Evolutionary conservation across 2,113 vertebrate genomes (phyloP).

Genomic region (Sinocyclocheilus maitianheensis): DNA sequence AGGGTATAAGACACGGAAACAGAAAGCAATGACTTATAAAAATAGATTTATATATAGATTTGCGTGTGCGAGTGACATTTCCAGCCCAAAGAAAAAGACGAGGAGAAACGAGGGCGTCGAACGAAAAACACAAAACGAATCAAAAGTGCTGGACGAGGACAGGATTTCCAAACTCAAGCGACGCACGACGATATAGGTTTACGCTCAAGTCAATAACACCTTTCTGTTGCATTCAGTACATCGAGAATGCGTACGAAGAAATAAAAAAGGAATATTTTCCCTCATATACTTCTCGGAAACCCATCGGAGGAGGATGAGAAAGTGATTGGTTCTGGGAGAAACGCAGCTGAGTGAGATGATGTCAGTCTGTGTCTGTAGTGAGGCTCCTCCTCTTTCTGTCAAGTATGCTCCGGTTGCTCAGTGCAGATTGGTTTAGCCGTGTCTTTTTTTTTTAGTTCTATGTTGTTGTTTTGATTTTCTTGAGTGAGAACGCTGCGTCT

Average conservation of each 20-base stretch:
- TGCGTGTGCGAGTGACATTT: conserved; percentile 30
- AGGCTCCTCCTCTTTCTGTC: not conserved
- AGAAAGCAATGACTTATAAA: conserved; percentile 71
- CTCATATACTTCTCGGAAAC: not conserved
- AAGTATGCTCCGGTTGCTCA: conserved; percentile 42
- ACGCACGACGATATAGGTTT: conserved; percentile 71
- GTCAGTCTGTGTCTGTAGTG: conserved; percentile 27
- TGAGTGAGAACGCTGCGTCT: not conserved
- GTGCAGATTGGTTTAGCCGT: conserved; percentile 43
- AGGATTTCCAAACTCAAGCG: conserved; percentile 79
- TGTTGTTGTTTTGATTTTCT: not conserved
- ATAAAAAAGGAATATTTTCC: conserved; percentile 26
- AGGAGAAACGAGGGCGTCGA: not conserved
- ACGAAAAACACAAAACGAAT: not conserved
- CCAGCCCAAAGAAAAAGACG: conserved; percentile 39
- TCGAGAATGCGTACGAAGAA: conserved; percentile 38
- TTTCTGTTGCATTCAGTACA: conserved; percentile 38
- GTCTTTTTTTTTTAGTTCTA: not conserved
- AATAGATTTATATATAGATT: conserved; percentile 66
- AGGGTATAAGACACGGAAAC: conserved; percentile 57
- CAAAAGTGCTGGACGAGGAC: conserved; percentile 46
- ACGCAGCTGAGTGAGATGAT: not conserved
- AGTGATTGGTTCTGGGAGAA: not conserved
- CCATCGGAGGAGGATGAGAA: not conserved
- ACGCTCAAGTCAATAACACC: conserved; percentile 73